Conservation (phyloP, 2,888 invertebrate genomes). For the Microctonus brassicae region DNA sequence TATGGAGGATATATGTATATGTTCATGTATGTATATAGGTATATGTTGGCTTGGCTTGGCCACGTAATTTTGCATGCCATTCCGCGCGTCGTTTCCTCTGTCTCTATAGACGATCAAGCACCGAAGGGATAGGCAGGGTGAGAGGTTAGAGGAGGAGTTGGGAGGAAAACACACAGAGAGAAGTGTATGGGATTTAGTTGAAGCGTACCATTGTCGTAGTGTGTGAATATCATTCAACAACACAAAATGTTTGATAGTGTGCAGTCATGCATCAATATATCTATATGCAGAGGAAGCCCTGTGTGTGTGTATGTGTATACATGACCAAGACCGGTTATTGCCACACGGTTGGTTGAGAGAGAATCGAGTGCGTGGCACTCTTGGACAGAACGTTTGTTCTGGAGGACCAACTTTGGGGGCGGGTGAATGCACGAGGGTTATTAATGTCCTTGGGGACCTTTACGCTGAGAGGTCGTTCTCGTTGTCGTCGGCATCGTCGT, state of each 20-base stretch:
- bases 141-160: constrained; percentile 18
- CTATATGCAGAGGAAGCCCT: background rate
- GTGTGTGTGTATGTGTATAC: constrained; percentile 1
- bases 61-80: constrained; percentile 36
- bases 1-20: too few relatives aligned
- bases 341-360: constrained; percentile 18
- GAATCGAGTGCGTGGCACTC: constrained; percentile 18
- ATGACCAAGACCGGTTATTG: constrained; percentile 17
- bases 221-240: constrained; percentile 1
- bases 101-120: constrained; percentile 12
- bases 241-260: constrained; percentile 1
- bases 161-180: constrained; percentile 10
- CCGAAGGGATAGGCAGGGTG: constrained; percentile 6
- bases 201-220: constrained; percentile 9
- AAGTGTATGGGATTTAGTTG: background rate
- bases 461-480: background rate
- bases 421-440: constrained; percentile 13
- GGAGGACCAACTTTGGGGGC: constrained; percentile 17
- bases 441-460: constrained; percentile 15
- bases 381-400: constrained; percentile 18
- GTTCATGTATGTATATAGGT: background rate
- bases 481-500: background rate
- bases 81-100: constrained; percentile 22
- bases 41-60: constrained; percentile 16
- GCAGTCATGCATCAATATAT: background rate